A percentile compares a stretch with the other conserved stretches of the same genome.
phyloP scores from a whole-genome alignment of 2,888 invertebrate genomes.

The Quadroppia sp. region DNA sequence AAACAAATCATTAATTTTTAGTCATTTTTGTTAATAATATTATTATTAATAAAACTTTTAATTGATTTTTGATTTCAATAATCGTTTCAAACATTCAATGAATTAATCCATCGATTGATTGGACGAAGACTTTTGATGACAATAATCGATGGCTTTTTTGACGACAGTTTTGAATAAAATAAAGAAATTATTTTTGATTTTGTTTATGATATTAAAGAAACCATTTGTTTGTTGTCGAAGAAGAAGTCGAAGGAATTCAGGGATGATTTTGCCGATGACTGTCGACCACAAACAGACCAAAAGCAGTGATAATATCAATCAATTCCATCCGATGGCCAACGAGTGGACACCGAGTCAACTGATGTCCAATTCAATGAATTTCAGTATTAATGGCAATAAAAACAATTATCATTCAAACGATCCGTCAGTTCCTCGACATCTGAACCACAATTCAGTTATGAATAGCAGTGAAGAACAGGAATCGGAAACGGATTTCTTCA shows the following conservation, averaged over 20 bases:
- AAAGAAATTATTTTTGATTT: conserved; percentile 5
- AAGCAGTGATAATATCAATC: neutral
- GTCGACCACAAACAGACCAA: neutral
- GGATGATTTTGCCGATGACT: conserved; percentile 2
- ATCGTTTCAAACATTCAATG: neutral
- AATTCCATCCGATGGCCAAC: neutral
- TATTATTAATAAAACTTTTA: too few relatives aligned
- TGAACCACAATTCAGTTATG: neutral
- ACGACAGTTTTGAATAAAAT: conserved; percentile 5
- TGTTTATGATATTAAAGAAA: conserved; percentile 6
- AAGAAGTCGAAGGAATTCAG: conserved; percentile 7
- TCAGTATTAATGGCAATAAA: neutral
- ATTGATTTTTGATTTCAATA: too few relatives aligned
- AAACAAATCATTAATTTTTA: too few relatives aligned
- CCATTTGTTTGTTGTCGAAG: conserved; percentile 8
- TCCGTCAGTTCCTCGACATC: neutral
- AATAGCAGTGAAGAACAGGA: neutral
- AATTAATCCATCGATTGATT: neutral
- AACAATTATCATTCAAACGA: neutral
- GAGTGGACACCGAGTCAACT: neutral
- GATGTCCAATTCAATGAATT: neutral
- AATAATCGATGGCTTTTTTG: conserved; percentile 13
- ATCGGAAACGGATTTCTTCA: conserved; percentile 4
- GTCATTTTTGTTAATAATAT: too few relatives aligned
- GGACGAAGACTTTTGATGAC: neutral